Evolutionary conservation across 2,888 invertebrate species (phyloP), one percentile per base, ranked within the genome.

Genomic region (Taphrorychus bicolor): DNA sequence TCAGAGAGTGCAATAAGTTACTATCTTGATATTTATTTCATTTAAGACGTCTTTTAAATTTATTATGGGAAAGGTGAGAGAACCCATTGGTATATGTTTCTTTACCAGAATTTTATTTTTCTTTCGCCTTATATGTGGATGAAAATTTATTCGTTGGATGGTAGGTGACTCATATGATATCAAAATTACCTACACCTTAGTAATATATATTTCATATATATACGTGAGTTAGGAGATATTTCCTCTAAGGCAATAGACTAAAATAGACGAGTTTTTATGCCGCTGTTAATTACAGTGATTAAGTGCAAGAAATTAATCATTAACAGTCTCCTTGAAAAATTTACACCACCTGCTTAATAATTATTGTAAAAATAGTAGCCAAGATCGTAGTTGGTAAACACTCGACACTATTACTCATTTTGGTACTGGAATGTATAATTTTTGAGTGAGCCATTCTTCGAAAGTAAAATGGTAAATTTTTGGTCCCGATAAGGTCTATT

Each of bases 31-130:
- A 56, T 66, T 66, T 60, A 66, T 66, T 59, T 66, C 56, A 66
- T 66, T 66, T n/a, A n/a, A 60, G 60, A 60, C 60, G 66, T 60
- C 66, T 48, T 14, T 56, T 40, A 53, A 60, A 66, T 66, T 66
- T 66, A 66, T 66, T 66, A 66, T 60, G 40, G 59, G 66, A 66
- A 66, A 60, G 60, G 23, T 60, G 66, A 66, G 66, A 60, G 66
- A 57, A 64, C 45, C 48, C 56, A 58, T 51, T 16, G 32, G 48
- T 59, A 63, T 56, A 49, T 56, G 21, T 63, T 51, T 54, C 45
- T 18, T 21, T 11, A 17, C 32, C n/a, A n/a, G n/a, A n/a, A n/a
- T 32, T 56, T 49, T 11, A n/a, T 49, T 63, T 63, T 62, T 45
- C 40, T 14, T 56, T 16, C 22, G 49, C 21, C 49, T 42, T 57